Percentiles rank a stretch among this genome's conserved stretches.
Evolutionary conservation across 2,113 vertebrate genomes (phyloP).

Genomic region (Cebidichthys violaceus): DNA sequence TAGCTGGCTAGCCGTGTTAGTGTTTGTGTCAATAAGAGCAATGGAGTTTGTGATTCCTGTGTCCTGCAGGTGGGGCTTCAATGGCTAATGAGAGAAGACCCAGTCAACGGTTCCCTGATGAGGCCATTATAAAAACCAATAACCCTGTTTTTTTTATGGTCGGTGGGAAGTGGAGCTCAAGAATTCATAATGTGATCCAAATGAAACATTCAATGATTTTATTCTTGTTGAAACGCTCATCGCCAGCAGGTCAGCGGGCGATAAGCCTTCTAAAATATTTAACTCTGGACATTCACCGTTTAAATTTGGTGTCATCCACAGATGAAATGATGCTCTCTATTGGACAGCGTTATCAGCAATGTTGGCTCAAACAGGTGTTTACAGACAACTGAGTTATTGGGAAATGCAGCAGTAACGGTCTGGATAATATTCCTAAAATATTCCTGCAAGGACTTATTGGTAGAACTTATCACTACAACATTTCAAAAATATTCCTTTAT

Average conservation of each 20-base stretch:
- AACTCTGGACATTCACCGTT: not conserved
- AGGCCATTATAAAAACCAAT: constrained; percentile 35
- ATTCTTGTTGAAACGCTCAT: constrained; percentile 30
- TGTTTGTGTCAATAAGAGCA: constrained; percentile 71
- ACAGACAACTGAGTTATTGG: not conserved
- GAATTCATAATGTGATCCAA: constrained; percentile 25
- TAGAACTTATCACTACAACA: not conserved
- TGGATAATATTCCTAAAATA: not conserved
- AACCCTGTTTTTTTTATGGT: constrained; percentile 17
- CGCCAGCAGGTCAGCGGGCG: not conserved
- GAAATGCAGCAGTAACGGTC: not conserved
- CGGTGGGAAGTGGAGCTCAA: constrained; percentile 11
- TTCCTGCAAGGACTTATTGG: not conserved
- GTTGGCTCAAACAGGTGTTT: not conserved
- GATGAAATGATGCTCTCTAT: no score
- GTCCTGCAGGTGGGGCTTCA: constrained; percentile 73
- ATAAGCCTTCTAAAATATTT: not conserved
- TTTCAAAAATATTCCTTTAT: not conserved
- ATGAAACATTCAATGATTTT: constrained; percentile 5
- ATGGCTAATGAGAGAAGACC: constrained; percentile 59
- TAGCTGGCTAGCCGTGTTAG: constrained; percentile 67
- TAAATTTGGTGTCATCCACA: not conserved
- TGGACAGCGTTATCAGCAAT: not conserved
- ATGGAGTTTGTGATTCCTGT: constrained; percentile 64
- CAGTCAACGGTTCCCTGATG: constrained; percentile 53